Evolutionary conservation across 2,113 vertebrate species (phyloP).

Genomic region (Hemibagrus wyckioides): DNA sequence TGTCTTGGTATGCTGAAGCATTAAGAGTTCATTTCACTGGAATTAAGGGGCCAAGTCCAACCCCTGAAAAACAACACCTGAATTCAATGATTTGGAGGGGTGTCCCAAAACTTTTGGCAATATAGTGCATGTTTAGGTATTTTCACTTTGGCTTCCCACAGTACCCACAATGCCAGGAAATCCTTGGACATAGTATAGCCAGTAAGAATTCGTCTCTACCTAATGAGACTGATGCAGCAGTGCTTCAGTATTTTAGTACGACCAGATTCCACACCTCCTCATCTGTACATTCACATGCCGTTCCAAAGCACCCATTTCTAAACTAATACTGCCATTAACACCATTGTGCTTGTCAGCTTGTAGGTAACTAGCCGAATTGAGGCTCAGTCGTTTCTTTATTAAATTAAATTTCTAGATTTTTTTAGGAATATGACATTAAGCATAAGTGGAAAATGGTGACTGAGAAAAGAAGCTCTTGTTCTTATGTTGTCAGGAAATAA

Average conservation of each 20-base stretch:
- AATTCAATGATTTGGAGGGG: too few relatives aligned
- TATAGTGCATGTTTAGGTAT: not conserved
- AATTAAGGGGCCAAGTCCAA: too few relatives aligned
- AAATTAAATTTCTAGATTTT: not conserved
- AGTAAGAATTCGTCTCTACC: not conserved
- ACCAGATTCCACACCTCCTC: not conserved
- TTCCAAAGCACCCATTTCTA: not conserved
- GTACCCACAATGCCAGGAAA: not conserved
- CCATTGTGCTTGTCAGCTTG: not conserved
- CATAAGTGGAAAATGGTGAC: not conserved
- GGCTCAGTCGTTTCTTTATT: not conserved
- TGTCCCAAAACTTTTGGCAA: too few relatives aligned
- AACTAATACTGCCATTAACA: not conserved
- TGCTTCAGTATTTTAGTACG: not conserved
- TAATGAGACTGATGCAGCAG: not conserved
- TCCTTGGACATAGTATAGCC: not conserved
- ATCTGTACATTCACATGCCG: not conserved
- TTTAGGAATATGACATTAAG: not conserved
- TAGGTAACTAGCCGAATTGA: not conserved
- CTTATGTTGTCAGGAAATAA: not conserved
- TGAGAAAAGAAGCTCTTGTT: not conserved
- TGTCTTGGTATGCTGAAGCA: too few relatives aligned
- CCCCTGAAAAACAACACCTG: too few relatives aligned
- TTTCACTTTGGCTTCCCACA: not conserved
- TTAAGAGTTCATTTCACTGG: too few relatives aligned